Conservation (phyloP, 1,140 invertebrate genomes). For the Neodiprion lecontei region DNA sequence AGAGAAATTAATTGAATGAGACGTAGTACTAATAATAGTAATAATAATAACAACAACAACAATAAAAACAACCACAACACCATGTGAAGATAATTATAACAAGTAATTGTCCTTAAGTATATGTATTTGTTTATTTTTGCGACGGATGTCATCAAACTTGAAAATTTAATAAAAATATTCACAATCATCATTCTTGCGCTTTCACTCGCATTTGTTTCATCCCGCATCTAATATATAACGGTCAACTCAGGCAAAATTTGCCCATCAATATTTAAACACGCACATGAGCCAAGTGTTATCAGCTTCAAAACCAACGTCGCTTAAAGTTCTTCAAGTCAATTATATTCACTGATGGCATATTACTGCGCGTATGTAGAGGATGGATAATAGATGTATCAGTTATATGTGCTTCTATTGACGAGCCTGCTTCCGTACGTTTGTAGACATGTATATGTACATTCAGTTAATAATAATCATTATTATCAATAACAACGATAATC, state of each 20-base stretch:
- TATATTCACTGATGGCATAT: slow-evolving; percentile 32
- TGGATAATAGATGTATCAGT: slow-evolving; percentile 16
- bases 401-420: slow-evolving; percentile 26
- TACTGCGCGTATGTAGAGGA: slow-evolving; percentile 40
- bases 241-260: background rate
- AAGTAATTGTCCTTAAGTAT: slow-evolving; percentile 55
- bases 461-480: slow-evolving; percentile 60
- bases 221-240: slow-evolving; percentile 29
- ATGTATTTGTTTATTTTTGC: slow-evolving; percentile 60
- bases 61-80: too few relatives aligned
- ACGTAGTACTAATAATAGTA: too few relatives aligned
- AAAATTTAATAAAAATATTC: slow-evolving; percentile 66
- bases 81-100: too few relatives aligned
- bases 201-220: slow-evolving; percentile 41
- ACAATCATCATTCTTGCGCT: slow-evolving; percentile 60
- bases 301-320: slow-evolving; percentile 17
- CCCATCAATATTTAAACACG: background rate
- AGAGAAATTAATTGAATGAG: too few relatives aligned
- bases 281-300: slow-evolving; percentile 22
- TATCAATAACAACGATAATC: slow-evolving; percentile 62
- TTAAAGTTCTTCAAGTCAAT: slow-evolving; percentile 26
- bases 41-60: too few relatives aligned
- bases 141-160: slow-evolving; percentile 64
- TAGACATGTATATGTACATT: slow-evolving; percentile 59
- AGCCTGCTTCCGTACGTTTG: slow-evolving; percentile 37